Evolutionary conservation across 2,113 vertebrate genomes (phyloP).

Genomic region (Madoqua kirkii): DNA sequence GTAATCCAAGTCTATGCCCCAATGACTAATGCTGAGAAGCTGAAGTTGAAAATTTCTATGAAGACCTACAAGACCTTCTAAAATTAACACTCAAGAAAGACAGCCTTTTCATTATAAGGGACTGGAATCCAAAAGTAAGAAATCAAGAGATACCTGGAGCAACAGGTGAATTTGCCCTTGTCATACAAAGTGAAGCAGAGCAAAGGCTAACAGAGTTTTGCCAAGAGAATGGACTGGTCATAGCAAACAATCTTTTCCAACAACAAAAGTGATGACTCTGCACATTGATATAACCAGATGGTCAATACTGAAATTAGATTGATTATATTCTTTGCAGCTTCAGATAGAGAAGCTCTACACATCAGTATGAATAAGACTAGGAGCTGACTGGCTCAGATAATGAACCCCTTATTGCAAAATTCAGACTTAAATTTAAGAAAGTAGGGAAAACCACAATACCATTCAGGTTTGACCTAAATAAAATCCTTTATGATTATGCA

Average conservation of each 20-base stretch:
- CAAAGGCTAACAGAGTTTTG: neutral
- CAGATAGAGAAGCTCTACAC: neutral
- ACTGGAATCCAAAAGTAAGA: neutral
- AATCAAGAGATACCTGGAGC: neutral
- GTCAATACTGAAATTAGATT: neutral
- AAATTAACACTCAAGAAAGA: neutral
- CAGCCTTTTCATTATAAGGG: neutral
- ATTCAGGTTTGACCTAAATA: neutral
- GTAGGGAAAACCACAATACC: neutral
- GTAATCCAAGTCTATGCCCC: neutral
- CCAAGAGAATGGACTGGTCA: neutral
- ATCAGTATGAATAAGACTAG: neutral
- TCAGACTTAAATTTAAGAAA: neutral
- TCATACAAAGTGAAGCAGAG: neutral
- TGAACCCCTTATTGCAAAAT: neutral
- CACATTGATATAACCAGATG: neutral
- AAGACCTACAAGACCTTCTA: neutral
- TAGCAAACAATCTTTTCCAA: neutral
- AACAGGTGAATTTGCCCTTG: fast-evolving
- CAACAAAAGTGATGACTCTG: neutral
- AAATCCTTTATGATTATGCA: neutral
- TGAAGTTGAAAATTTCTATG: neutral
- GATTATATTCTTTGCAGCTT: neutral
- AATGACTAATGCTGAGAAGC: neutral
- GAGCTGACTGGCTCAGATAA: neutral